These are phyloP conservation scores for Eilema griseolum DNA, from an alignment of 2,888 invertebrate species.

Conservation along the genomic window DNA sequence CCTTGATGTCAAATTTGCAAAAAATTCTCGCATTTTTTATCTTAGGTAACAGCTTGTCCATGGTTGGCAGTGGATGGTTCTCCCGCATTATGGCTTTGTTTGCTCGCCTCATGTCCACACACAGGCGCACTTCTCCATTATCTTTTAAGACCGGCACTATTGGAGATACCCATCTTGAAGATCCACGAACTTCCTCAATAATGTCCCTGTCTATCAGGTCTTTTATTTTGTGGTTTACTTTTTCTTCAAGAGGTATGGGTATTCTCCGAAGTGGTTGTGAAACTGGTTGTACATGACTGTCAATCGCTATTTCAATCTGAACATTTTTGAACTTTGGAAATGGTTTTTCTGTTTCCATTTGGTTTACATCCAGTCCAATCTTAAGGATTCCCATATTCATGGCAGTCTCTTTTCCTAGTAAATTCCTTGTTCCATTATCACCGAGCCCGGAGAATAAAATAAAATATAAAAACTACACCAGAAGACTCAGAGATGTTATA, in stretches of 20 bases:
- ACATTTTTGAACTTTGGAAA: constrained; percentile 5
- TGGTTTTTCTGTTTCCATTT: not conserved
- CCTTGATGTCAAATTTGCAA: no score
- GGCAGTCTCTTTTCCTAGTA: not conserved
- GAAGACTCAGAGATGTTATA: no score
- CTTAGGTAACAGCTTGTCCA: no score
- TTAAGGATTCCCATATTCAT: not conserved
- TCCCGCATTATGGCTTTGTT: no score
- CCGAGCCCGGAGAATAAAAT: no score
- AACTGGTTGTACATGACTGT: not conserved
- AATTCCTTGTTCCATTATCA: not conserved
- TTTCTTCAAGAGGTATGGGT: no score
- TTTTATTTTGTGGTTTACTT: not conserved
- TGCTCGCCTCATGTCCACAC: no score
- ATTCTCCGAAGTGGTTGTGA: not conserved
- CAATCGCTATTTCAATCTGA: not conserved
- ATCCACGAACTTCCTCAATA: not conserved
- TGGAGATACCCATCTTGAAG: not conserved
- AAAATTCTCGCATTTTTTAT: no score
- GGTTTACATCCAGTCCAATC: not conserved
- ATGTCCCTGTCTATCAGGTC: not conserved
- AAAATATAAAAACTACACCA: no score
- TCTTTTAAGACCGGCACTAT: no score
- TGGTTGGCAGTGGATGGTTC: no score
- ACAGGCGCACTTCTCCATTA: no score